Conservation (phyloP, 2,888 invertebrate genomes). For the Ceratothoa steindachneri region DNA sequence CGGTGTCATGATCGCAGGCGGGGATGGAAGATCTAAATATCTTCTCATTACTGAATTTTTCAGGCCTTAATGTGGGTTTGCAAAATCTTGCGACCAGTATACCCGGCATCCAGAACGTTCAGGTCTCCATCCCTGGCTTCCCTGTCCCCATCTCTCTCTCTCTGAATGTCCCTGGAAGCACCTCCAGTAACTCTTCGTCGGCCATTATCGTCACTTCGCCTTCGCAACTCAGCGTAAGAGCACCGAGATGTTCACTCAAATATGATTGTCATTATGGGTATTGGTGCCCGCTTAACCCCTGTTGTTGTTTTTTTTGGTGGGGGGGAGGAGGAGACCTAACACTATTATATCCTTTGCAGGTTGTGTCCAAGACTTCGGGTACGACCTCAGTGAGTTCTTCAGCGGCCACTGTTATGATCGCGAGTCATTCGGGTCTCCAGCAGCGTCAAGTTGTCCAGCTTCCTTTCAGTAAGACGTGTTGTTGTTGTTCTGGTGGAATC, state of each 20-base stretch:
- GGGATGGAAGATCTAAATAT: no score
- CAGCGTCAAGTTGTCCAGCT: constrained; percentile 45
- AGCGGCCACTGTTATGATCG: constrained; percentile 45
- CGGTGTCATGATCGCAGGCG: no score
- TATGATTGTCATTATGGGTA: not conserved
- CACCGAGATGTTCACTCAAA: no score
- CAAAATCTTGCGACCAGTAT: constrained; percentile 43
- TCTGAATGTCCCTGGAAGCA: constrained; percentile 23
- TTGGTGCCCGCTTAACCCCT: not conserved
- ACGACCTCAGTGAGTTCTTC: constrained; percentile 32
- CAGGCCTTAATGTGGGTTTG: constrained; percentile 46
- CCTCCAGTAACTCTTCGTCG: constrained; percentile 16
- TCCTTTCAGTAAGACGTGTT: constrained; percentile 42
- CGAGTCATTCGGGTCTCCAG: constrained; percentile 36
- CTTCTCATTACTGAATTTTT: no score
- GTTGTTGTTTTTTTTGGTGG: not conserved
- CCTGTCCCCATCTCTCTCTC: constrained; percentile 75
- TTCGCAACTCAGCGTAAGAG: constrained; percentile 32
- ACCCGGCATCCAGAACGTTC: constrained; percentile 47
- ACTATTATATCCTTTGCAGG: constrained; percentile 22
- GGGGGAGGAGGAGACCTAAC: no score
- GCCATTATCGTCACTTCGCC: constrained; percentile 28
- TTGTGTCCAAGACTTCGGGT: constrained; percentile 34
- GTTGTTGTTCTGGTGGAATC: not conserved
- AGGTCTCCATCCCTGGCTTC: constrained; percentile 75